Evolutionary conservation across 2,113 vertebrate species (phyloP).

Genomic region (Apaloderma vittatum): DNA sequence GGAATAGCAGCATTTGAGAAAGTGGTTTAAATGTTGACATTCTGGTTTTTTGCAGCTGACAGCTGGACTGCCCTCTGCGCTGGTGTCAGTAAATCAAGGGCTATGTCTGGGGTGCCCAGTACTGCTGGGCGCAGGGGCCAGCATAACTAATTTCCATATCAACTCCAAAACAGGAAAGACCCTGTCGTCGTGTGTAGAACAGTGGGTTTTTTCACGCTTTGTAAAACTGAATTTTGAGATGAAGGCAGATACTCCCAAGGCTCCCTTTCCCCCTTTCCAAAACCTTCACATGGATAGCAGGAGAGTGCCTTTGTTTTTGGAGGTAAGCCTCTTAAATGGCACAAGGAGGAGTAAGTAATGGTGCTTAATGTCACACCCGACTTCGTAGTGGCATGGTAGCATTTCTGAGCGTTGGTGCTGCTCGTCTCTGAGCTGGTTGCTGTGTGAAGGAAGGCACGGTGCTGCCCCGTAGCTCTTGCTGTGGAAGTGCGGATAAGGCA

Average conservation of each 20-base stretch:
- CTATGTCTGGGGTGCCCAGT: fast-evolving
- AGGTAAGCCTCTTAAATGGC: background rate
- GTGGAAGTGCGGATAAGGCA: background rate
- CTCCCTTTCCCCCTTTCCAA: background rate
- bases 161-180: background rate
- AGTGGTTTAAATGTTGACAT: background rate
- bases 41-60: background rate
- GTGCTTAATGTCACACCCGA: background rate
- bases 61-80: background rate
- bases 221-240: background rate
- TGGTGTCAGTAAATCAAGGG: background rate
- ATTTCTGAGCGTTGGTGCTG: background rate
- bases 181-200: background rate
- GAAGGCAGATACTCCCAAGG: background rate
- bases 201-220: background rate
- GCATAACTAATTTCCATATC: background rate
- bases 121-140: background rate
- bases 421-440: background rate
- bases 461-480: background rate
- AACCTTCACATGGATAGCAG: background rate
- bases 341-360: background rate
- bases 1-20: background rate
- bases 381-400: background rate
- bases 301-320: background rate
- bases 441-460: background rate